These are phyloP conservation scores for Nerophis ophidion DNA, from an alignment of 2,113 vertebrate species.

Conservation along the genomic window DNA sequence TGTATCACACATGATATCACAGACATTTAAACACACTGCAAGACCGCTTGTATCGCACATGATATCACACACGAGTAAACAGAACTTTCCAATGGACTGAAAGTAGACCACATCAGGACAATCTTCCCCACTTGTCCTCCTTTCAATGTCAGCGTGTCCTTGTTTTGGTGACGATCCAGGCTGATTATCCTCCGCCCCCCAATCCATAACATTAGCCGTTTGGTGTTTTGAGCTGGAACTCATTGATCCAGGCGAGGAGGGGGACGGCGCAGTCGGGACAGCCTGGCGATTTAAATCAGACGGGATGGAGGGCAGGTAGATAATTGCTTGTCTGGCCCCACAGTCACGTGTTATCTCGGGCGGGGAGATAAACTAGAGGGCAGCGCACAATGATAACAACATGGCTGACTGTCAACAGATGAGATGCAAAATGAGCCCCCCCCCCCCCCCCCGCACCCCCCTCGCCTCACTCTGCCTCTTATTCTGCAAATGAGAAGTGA, in stretches of 20 bases:
- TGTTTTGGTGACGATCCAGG: conserved; percentile 32
- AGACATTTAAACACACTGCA: too few relatives aligned
- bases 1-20: too few relatives aligned
- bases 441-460: conserved; percentile 24
- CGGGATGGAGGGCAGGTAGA: conserved; percentile 76
- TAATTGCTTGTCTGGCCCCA: conserved; percentile 73
- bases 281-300: conserved; percentile 75
- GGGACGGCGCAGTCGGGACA: conserved; percentile 63
- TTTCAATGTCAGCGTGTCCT: conserved; percentile 44
- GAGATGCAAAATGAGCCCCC: conserved; percentile 60
- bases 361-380: conserved; percentile 71
- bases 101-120: conserved; percentile 2
- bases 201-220: conserved; percentile 58
- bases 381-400: conserved; percentile 66
- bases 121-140: conserved; percentile 13
- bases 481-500: conserved; percentile 51
- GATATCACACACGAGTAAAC: too few relatives aligned
- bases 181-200: conserved; percentile 49
- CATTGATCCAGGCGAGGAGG: conserved; percentile 64
- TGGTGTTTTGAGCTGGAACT: conserved; percentile 55
- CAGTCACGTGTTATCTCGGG: conserved; percentile 66
- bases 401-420: conserved; percentile 70
- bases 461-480: conserved; percentile 39
- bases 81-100: background rate
- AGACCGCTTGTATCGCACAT: too few relatives aligned